Base-by-base conservation (phyloP, 1,140 invertebrate species). In the Uloborus diversus region DNA sequence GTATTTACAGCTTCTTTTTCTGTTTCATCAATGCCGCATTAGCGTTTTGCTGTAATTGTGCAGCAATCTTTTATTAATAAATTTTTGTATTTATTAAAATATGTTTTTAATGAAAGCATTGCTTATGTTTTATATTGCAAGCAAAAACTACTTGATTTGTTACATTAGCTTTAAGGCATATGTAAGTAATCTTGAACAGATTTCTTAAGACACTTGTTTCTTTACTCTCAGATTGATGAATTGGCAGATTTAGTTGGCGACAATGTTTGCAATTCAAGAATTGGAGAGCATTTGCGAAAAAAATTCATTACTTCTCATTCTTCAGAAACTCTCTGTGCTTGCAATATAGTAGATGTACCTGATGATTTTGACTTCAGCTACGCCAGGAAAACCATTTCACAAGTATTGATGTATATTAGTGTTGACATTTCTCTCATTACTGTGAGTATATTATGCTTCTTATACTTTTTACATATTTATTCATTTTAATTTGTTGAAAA, bases 251-350 rank as follows among this genome's bases (percentile, higher is more conserved):
- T 42, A 13, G 17, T 42, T 17, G 9, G 9, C 9, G 37, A 13
- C 9, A 42, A 42, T 42, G 9, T 42, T 42, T 75, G 71, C 11
- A 23, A 23, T 33, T 25, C 25, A 23, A 42, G 64, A 25, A 11
- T 75, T 27, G 37, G 0, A 33, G 59, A 53, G 11, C 71, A 75
- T 17, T 27, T 75, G 27, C 32, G 30, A 27, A 42, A 64, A 33
- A 75, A 64, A 62, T 75, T 75, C 23, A 35, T 73, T 4, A 30
- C 33, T 20, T 20, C 17, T 30, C 57, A 61, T 62, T 59, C 35
- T 17, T 32, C 23, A 23, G 35, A 65, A 13, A 42, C 32, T 20
- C 9, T 20, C 49, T 51, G 42, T 14, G 49, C 30, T 23, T 75
- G 71, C 33, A 33, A 32, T 35, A 27, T 75, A 51, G 53, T 35